These are phyloP conservation scores for Willowsia nigromaculata DNA, from an alignment of 2,888 invertebrate genomes.

Conservation along the genomic window DNA sequence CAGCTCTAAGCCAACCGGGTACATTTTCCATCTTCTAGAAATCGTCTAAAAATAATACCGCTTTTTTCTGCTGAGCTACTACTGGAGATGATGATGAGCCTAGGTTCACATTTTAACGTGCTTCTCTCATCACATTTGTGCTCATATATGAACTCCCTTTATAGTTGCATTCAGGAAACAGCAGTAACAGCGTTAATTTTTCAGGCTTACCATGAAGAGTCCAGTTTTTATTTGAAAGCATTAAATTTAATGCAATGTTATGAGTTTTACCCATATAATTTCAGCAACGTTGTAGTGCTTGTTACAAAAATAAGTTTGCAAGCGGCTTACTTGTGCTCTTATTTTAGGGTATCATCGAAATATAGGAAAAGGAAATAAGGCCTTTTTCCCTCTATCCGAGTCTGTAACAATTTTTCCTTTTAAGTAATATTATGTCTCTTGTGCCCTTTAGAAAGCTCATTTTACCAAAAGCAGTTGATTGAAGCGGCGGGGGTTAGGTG, in stretches of 20 bases:
- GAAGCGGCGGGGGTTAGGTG: not conserved
- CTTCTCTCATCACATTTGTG: not conserved
- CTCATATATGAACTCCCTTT: not conserved
- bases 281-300: too few species aligned
- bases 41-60: too few species aligned
- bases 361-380: not conserved
- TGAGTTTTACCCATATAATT: not conserved
- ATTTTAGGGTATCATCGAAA: not conserved
- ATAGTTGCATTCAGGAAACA: not conserved
- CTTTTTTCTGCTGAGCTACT: too few species aligned
- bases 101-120: not conserved
- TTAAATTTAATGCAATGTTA: not conserved
- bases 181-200: not conserved
- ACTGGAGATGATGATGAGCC: too few species aligned
- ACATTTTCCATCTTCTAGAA: too few species aligned
- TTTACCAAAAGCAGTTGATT: not conserved
- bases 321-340: not conserved
- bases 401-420: not conserved
- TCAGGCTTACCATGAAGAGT: not conserved
- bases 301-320: too few species aligned
- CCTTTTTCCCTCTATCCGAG: not conserved
- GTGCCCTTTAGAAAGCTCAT: not conserved
- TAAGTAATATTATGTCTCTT: not conserved
- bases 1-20: too few species aligned
- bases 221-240: conserved; percentile 8